Evolutionary conservation across 2,113 vertebrate genomes (phyloP).

Genomic region (Tympanuchus pallidicinctus): DNA sequence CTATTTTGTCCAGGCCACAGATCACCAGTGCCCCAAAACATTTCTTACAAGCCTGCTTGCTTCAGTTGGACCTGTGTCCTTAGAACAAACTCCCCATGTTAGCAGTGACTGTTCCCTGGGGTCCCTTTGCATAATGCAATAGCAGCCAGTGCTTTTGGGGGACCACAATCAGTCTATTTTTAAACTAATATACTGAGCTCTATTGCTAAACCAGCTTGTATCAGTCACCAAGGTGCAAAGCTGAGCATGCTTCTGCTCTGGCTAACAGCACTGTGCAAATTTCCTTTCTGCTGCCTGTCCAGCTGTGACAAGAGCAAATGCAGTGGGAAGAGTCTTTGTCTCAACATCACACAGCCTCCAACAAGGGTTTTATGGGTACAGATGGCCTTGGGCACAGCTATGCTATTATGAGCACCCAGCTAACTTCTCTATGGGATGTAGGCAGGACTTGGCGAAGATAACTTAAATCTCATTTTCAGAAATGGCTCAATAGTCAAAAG

Average conservation of each 20-base stretch:
- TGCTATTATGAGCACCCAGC: neutral
- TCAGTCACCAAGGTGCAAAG: too few species aligned
- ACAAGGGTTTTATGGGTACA: rapidly evolving
- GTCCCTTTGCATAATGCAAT: neutral
- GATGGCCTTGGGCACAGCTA: neutral
- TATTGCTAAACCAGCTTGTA: too few species aligned
- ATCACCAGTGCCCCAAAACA: neutral
- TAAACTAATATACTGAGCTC: too few species aligned
- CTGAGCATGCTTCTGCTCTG: too few species aligned
- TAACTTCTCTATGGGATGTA: rapidly evolving
- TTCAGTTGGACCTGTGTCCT: neutral
- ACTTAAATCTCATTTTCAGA: neutral
- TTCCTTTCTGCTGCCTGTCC: too few species aligned
- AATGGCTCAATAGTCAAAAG: neutral
- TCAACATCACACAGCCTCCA: neutral
- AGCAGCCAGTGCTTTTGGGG: neutral
- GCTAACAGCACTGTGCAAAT: too few species aligned
- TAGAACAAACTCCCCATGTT: neutral
- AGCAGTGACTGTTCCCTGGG: neutral
- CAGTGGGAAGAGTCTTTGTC: neutral
- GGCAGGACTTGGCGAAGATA: neutral
- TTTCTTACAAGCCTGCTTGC: neutral
- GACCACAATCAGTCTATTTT: neutral
- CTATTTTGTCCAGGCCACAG: neutral
- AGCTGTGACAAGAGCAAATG: too few species aligned